Conservation (phyloP, 1,140 invertebrate species). For the Cheumatopsyche charites region DNA sequence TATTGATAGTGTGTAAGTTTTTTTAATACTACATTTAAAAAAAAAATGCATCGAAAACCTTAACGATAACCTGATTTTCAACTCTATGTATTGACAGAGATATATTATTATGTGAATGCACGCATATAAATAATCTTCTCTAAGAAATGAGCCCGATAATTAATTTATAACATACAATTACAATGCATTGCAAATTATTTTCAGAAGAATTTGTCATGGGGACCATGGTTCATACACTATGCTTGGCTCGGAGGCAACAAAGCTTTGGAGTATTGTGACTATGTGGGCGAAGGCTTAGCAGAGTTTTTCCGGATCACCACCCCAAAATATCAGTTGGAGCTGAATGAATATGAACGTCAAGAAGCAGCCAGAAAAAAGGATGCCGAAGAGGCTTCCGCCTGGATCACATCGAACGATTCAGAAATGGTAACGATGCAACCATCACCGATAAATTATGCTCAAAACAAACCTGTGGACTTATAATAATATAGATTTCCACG, state of each 20-base stretch:
- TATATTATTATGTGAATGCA: no score
- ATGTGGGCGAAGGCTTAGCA: conserved; percentile 82
- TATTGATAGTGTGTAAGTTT: no score
- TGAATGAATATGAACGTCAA: conserved; percentile 77
- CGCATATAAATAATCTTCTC: no score
- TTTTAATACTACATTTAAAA: no score
- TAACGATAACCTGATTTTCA: no score
- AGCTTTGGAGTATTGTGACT: conserved; percentile 78
- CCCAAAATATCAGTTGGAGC: conserved; percentile 90
- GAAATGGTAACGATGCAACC: conserved; percentile 38
- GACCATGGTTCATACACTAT: conserved; percentile 76
- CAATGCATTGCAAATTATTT: conserved; percentile 48
- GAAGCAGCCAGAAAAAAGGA: conserved; percentile 62
- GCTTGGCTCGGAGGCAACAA: conserved; percentile 67
- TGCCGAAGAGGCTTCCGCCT: conserved; percentile 61
- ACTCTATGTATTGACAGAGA: no score
- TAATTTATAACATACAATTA: no score
- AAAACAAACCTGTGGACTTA: conserved; percentile 11
- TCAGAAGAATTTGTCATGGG: conserved; percentile 69
- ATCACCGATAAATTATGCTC: neutral
- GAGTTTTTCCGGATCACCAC: conserved; percentile 88
- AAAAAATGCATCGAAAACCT: no score
- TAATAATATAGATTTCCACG: no score
- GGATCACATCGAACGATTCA: conserved; percentile 51
- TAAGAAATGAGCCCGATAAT: no score